phyloP scores from a whole-genome alignment of 35 echinoderm and acorn worm species.

The Diadema setosum region DNA sequence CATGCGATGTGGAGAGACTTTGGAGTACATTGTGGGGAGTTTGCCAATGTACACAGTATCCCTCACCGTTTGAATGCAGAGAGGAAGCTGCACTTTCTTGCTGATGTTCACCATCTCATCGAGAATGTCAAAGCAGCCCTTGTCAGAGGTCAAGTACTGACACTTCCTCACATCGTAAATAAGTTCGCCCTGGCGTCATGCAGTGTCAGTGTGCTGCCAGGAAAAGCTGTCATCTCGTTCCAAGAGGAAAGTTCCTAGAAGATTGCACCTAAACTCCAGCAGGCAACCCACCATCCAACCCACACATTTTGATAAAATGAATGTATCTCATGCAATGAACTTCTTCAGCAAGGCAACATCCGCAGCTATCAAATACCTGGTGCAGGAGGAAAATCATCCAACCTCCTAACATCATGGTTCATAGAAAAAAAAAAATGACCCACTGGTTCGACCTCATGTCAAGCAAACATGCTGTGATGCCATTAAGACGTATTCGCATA shows the following conservation, averaged over 20 bases:
- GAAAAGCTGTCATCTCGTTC: background rate
- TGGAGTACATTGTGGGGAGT: background rate
- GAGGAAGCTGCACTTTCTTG: background rate
- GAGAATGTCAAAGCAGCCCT: constrained; percentile 38
- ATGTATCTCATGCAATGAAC: background rate
- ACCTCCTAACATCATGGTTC: background rate
- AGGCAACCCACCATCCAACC: background rate
- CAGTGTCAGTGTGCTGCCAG: no score
- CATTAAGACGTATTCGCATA: background rate
- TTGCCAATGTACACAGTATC: background rate
- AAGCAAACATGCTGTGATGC: constrained; percentile 48
- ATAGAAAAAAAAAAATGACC: background rate
- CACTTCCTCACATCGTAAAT: background rate
- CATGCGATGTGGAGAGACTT: constrained; percentile 47
- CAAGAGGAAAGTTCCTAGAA: background rate
- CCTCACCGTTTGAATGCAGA: background rate
- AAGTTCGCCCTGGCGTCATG: background rate
- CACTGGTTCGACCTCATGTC: constrained; percentile 46
- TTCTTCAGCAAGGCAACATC: background rate
- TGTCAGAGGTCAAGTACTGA: constrained; percentile 18
- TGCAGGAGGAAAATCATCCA: background rate
- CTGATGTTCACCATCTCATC: constrained; percentile 7
- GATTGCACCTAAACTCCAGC: background rate
- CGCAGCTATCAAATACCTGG: background rate
- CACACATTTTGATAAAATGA: constrained; percentile 5